These are phyloP conservation scores for Peromyscus maniculatus DNA, from an alignment of 2,113 vertebrate species.

Conservation along the genomic window DNA sequence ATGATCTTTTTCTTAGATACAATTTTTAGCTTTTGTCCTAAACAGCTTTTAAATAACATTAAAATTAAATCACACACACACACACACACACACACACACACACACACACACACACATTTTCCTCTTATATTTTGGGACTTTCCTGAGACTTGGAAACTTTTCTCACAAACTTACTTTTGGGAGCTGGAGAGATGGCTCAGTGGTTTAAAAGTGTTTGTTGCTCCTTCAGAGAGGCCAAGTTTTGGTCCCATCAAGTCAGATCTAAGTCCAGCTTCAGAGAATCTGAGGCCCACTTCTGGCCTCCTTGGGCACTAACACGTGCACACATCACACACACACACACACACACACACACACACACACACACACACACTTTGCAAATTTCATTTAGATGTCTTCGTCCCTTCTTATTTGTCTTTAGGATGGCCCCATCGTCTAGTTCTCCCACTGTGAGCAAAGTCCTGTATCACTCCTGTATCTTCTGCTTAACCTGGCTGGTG, in stretches of 20 bases:
- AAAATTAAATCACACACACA: not conserved
- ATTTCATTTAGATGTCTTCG: not conserved
- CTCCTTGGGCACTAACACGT: too few relatives aligned
- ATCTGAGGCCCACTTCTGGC: too few relatives aligned
- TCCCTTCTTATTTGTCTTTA: not conserved
- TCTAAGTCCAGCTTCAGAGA: not conserved
- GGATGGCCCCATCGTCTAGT: not conserved
- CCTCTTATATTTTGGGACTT: constrained; percentile 1
- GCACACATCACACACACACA: too few relatives aligned
- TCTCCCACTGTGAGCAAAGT: not conserved
- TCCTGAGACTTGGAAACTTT: constrained; percentile 51
- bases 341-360: too few relatives aligned
- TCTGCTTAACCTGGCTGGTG: not conserved
- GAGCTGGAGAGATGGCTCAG: not conserved
- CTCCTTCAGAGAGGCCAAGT: not conserved
- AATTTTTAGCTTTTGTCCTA: not conserved
- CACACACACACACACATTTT: not conserved
- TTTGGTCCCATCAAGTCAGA: not conserved
- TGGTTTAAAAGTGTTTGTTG: too few relatives aligned
- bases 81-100: not conserved
- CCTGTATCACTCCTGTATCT: not conserved
- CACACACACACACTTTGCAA: not conserved
- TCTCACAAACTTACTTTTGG: not conserved
- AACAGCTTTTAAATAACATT: constrained; percentile 63
- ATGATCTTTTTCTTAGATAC: constrained; percentile 11